phyloP scores from a whole-genome alignment of 2,888 invertebrate species.

The Meta bourneti region DNA sequence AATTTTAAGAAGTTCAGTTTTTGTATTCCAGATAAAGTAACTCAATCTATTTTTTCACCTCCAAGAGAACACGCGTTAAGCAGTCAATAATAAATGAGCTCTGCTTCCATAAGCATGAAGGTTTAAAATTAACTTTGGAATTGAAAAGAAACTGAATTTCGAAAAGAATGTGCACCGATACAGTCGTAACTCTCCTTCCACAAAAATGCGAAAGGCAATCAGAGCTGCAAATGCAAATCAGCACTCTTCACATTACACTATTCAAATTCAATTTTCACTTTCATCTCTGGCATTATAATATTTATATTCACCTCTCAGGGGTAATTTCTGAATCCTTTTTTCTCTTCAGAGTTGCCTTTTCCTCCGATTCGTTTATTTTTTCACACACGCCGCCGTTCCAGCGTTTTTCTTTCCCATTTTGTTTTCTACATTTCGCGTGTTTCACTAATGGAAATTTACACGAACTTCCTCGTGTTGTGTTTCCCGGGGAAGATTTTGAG shows the following conservation, averaged over 20 bases:
- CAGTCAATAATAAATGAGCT: slow-evolving; percentile 1
- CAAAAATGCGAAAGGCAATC: not conserved
- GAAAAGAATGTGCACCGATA: not conserved
- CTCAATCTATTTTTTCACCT: not conserved
- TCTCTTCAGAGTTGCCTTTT: slow-evolving; percentile 10
- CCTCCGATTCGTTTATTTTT: not conserved
- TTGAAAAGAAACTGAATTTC: not conserved
- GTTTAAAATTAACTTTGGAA: not conserved
- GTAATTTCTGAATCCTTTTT: slow-evolving; percentile 34
- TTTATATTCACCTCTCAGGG: slow-evolving; percentile 38
- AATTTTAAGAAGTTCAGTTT: too few species aligned
- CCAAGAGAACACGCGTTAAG: not conserved
- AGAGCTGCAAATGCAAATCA: slow-evolving; percentile 22
- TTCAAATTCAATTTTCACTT: slow-evolving; percentile 51
- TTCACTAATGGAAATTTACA: slow-evolving; percentile 51
- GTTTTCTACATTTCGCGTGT: slow-evolving; percentile 42
- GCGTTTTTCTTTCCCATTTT: slow-evolving; percentile 15
- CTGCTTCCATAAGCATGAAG: not conserved
- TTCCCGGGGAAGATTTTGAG: slow-evolving; percentile 4
- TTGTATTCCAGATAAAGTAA: too few species aligned
- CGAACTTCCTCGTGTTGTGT: slow-evolving; percentile 40
- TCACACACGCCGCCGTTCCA: not conserved
- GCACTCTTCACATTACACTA: slow-evolving; percentile 19
- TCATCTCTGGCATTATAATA: slow-evolving; percentile 32
- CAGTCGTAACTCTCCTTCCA: not conserved